Conservation (phyloP, 2,888 invertebrate species). For the Xanthorhoe designata region DNA sequence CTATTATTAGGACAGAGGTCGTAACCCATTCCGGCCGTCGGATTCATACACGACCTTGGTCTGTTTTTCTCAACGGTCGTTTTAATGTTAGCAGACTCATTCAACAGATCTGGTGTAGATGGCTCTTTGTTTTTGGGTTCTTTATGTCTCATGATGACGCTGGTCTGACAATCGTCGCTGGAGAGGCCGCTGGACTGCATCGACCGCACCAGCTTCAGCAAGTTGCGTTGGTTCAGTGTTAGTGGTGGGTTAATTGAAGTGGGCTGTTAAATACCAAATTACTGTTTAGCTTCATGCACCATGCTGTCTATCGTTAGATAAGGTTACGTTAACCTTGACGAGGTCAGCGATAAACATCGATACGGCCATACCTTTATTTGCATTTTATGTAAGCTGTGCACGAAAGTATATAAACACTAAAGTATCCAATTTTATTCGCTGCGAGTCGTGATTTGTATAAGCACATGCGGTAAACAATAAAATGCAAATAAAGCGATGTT, state of each 20-base stretch:
- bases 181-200: conserved; percentile 85
- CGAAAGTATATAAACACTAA: conserved; percentile 67
- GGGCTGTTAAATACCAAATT: conserved; percentile 84
- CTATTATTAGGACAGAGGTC: conserved; percentile 82
- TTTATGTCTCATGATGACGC: conserved; percentile 82
- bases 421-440: conserved; percentile 64
- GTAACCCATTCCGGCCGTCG: conserved; percentile 71
- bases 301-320: conserved; percentile 71
- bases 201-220: conserved; percentile 85
- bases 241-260: conserved; percentile 84
- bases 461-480: conserved; percentile 84
- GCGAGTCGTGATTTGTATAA: conserved; percentile 72
- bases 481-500: conserved; percentile 84
- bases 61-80: conserved; percentile 84
- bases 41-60: conserved; percentile 90
- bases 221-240: conserved; percentile 85
- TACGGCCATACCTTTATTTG: conserved; percentile 75
- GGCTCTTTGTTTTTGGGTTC: conserved; percentile 80
- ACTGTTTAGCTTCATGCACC: conserved; percentile 78
- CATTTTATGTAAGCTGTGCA: conserved; percentile 85
- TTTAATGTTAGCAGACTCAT: conserved; percentile 83
- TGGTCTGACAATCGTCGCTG: conserved; percentile 83
- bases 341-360: conserved; percentile 59
- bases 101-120: conserved; percentile 85
- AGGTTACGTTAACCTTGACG: conserved; percentile 55